Base-by-base conservation (phyloP, 1,140 invertebrate species). In the Anthonomus grandis region DNA sequence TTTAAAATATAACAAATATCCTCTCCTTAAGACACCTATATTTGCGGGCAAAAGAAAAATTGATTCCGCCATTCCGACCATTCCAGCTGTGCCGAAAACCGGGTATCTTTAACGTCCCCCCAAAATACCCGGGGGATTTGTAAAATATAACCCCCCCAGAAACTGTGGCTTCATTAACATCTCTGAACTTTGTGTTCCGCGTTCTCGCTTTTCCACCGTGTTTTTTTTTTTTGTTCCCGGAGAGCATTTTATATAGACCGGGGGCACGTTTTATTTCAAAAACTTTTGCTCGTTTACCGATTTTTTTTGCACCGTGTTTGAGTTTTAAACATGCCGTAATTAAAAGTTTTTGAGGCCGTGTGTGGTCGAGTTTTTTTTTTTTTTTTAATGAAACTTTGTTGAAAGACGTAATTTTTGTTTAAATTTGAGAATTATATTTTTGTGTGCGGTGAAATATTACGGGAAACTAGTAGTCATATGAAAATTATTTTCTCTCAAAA, bases 121-220 rank as follows among this genome's bases (percentile, higher is more conserved):
- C 41, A n/a, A 38, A 38, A n/a, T 38, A 12, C 36, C 36, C n/a
- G 4, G 4, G 36, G 41, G 12, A n/a, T n/a, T 44, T 18, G 19
- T 44, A 21, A 44, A 44, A 44, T 44, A 21, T 21, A 44, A 21
- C 41, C 41, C 41, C n/a, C n/a, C n/a, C 19, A 22, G 17, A 44
- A 44, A 44, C 17, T 12, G 19, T 21, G 19, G 19, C 41, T 44
- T 45, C 21, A 45, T 45, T 45, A 44, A 18, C 22, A 22, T 45
- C n/a, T 22, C 3, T n/a, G 15, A 23, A 22, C 15, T 45, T 45
- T 45, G 42, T 45, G 22, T 24, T 45, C 42, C 8, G 42, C 42
- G 17, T 8, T 45, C 17, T 45, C 41, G n/a, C 22, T 45, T 45
- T 24, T 22, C 22, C 42, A 45, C 42, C 42, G n/a, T 45, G 24